Evolutionary conservation across 2,888 invertebrate species (phyloP).

Genomic region (Drosophila pullipes): DNA sequence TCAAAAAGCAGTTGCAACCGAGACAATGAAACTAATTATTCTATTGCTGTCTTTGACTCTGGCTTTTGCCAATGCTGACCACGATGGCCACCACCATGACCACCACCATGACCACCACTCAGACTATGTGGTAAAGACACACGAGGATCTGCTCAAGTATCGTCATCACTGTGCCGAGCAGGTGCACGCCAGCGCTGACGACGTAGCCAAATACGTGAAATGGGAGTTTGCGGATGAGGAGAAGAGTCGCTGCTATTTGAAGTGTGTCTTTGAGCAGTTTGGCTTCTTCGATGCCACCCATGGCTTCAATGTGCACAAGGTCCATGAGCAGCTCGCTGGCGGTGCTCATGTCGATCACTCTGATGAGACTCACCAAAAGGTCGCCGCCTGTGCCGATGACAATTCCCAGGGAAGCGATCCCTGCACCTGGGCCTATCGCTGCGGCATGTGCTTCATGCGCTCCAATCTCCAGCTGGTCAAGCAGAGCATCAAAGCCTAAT

Average conservation of each 20-base stretch:
- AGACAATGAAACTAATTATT: conserved; percentile 59
- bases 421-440: conserved; percentile 83
- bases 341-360: conserved; percentile 69
- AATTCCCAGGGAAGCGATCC: conserved; percentile 75
- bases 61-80: conserved; percentile 56
- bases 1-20: conserved; percentile 53
- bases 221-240: conserved; percentile 83
- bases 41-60: conserved; percentile 46
- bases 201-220: conserved; percentile 81
- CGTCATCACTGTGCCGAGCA: conserved; percentile 76
- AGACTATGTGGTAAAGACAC: conserved; percentile 82
- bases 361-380: conserved; percentile 80
- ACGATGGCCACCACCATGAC: conserved; percentile 33
- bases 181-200: conserved; percentile 71
- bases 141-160: conserved; percentile 76
- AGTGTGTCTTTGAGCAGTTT: conserved; percentile 83
- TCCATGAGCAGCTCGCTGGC: conserved; percentile 82
- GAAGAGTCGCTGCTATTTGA: conserved; percentile 82
- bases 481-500: conserved; percentile 71
- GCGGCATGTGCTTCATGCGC: conserved; percentile 82
- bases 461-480: conserved; percentile 79
- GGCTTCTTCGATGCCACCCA: conserved; percentile 80
- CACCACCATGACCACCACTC: conserved; percentile 41
- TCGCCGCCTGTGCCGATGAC: conserved; percentile 81
- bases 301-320: conserved; percentile 83